Percentiles rank a stretch among this genome's conserved stretches.
Evolutionary conservation across 2,113 vertebrate species (phyloP).

Genomic region (Hydrolagus affinis): DNA sequence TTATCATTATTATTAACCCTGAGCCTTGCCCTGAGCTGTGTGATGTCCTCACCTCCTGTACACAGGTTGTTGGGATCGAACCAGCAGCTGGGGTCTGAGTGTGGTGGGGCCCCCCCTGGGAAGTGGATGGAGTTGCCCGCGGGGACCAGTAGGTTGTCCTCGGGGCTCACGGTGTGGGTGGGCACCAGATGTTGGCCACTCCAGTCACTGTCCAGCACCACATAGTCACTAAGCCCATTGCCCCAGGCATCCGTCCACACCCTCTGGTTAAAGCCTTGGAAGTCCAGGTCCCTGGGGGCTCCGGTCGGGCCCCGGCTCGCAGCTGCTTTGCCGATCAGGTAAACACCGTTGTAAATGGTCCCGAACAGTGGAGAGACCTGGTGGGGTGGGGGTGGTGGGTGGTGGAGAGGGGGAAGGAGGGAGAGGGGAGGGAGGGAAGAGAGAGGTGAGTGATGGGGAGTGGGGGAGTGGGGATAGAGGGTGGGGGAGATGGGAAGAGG

Average conservation of each 20-base stretch:
- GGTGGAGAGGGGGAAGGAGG: background rate
- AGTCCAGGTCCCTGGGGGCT: constrained; percentile 59
- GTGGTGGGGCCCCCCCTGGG: constrained; percentile 57
- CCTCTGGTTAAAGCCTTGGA: constrained; percentile 70
- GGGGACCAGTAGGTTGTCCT: constrained; percentile 47
- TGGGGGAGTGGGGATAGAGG: background rate
- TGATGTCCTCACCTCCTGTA: constrained; percentile 60
- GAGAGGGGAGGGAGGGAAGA: background rate
- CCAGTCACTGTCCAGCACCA: constrained; percentile 74
- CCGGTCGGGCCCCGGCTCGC: constrained; percentile 56
- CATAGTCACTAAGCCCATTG: constrained; percentile 55
- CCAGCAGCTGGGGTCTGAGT: constrained; percentile 73
- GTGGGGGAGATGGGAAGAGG: background rate
- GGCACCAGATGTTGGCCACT: constrained; percentile 56
- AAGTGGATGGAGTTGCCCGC: constrained; percentile 62
- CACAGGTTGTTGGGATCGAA: constrained; percentile 66
- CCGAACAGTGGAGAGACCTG: constrained; percentile 83
- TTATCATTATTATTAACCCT: no score
- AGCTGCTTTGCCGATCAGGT: constrained; percentile 70
- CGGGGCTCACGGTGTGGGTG: constrained; percentile 61
- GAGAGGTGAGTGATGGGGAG: background rate
- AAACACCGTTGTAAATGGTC: constrained; percentile 78
- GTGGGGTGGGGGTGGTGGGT: background rate
- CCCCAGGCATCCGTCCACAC: constrained; percentile 60
- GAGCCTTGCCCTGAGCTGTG: no score